Base-by-base conservation (phyloP, 2,797 vertebrate species). In the Poeciliopsis turneri region DNA sequence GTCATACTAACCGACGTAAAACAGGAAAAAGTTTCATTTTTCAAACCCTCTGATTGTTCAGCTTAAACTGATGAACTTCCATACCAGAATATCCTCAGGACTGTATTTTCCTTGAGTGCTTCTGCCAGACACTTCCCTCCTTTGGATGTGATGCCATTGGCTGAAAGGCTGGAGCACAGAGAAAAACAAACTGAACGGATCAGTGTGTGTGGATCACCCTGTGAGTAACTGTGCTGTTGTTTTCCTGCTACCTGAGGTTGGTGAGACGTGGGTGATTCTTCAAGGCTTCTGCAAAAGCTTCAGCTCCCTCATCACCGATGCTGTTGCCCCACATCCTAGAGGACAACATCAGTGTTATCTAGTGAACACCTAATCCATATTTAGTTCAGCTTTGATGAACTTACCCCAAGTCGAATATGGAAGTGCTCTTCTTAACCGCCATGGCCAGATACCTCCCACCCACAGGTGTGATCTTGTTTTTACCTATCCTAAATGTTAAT, bases 261-360 rank as follows among this genome's bases (percentile, higher is more conserved):
- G 93, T 95, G 55, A 99, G 84, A 0, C 80, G 95, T 0, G 96
- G 95, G 82, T 99, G 97, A 87, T 96, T 94, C 91, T 88, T 96
- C 90, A 99, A 80, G 36, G 97, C 97, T 69, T 96, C 96, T 0
- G 97, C 97, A 3, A 99, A 99, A 0, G 97, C 97, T 59, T 94
- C 93, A 2, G 98, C 98, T 18, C 98, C 98, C 87, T 97, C 96
- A 0, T 99, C 97, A 2, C 97, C 97, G 0, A 99, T 95, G 1
- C 86, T 92, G 91, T 99, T 99, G 10, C 97, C 98, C 98, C 98
- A 99, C 98, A 99, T 98, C 71, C 98, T 98, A 90, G 90, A 85
- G 80, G 69, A 72, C 25, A 71, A 43, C 10, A 41, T 30, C 5
- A 70, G 30, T 79, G 5, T 70, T 9, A 57, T 64, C 28, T n/a